Evolutionary conservation across 1,140 invertebrate species (phyloP).

Genomic region (Leptinotarsa undecemlineata): DNA sequence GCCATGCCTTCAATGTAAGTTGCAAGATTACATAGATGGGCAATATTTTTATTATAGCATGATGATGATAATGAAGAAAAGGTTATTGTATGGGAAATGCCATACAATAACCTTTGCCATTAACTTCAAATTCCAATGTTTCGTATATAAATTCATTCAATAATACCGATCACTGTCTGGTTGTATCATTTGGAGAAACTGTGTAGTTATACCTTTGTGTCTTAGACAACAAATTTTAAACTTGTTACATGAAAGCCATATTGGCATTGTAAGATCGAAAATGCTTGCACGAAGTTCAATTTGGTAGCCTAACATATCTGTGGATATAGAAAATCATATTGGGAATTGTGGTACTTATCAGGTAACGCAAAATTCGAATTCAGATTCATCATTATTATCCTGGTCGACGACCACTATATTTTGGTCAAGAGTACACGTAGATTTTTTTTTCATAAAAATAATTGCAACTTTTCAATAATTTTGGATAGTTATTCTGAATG

Average conservation of each 20-base stretch:
- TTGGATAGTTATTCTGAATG: conserved; percentile 39
- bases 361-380: conserved; percentile 24
- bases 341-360: conserved; percentile 43
- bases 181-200: conserved; percentile 14
- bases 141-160: conserved; percentile 20
- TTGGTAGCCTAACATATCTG: conserved; percentile 57
- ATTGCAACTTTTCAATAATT: conserved; percentile 22
- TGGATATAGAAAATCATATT: conserved; percentile 42
- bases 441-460: conserved; percentile 30
- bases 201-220: conserved; percentile 14
- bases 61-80: conserved; percentile 21
- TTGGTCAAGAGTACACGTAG: conserved; percentile 30
- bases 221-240: conserved; percentile 6
- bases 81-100: conserved; percentile 26
- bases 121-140: too few relatives aligned
- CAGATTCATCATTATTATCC: conserved; percentile 7
- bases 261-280: conserved; percentile 56
- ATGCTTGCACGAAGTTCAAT: conserved; percentile 49
- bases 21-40: conserved; percentile 28
- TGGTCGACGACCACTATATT: conserved; percentile 26
- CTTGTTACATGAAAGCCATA: conserved; percentile 41
- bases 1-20: conserved; percentile 25
- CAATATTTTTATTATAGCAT: conserved; percentile 29
- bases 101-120: too few relatives aligned
- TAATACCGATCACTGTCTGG: conserved; percentile 10